Percentiles rank a stretch among this genome's conserved stretches.
phyloP scores from a whole-genome alignment of 2,888 invertebrate genomes.

The Hemaris fuciformis region DNA sequence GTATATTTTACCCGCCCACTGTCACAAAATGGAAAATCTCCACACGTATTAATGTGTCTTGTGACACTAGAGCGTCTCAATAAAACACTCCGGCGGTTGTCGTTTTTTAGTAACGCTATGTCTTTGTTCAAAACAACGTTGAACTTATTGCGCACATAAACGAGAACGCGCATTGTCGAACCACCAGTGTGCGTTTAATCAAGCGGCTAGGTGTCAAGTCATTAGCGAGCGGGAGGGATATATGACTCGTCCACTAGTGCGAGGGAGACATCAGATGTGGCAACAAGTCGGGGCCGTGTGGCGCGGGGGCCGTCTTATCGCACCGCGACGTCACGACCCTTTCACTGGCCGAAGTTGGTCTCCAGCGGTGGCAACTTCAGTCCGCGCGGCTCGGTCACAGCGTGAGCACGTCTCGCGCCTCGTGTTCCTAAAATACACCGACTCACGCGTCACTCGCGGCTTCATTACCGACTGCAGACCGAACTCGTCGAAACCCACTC shows the following conservation, averaged over 20 bases:
- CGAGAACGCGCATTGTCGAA: conserved; percentile 41
- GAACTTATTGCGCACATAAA: conserved; percentile 41
- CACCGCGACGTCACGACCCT: conserved; percentile 82
- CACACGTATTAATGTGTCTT: background rate
- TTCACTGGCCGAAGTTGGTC: conserved; percentile 74
- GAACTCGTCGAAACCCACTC: conserved; percentile 40
- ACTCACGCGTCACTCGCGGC: conserved; percentile 59
- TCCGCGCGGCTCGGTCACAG: conserved; percentile 79
- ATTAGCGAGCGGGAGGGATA: conserved; percentile 57
- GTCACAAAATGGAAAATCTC: conserved; percentile 4
- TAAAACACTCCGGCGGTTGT: background rate
- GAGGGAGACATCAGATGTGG: conserved; percentile 58
- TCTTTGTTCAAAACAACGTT: conserved; percentile 38
- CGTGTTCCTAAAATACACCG: conserved; percentile 59
- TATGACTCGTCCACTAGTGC: conserved; percentile 36
- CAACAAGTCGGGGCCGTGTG: conserved; percentile 64
- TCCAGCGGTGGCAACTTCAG: conserved; percentile 48
- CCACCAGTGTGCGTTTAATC: conserved; percentile 49
- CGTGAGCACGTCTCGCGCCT: conserved; percentile 71
- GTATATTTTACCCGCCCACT: background rate
- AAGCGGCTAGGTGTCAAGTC: conserved; percentile 51
- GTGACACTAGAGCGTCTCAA: background rate
- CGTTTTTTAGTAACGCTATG: conserved; percentile 18
- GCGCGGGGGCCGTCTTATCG: conserved; percentile 69
- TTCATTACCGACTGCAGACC: conserved; percentile 35